Evolutionary conservation across 2,113 vertebrate species (phyloP), one percentile per base, ranked within the genome.

Genomic region (Hippocampus mohnikei): DNA sequence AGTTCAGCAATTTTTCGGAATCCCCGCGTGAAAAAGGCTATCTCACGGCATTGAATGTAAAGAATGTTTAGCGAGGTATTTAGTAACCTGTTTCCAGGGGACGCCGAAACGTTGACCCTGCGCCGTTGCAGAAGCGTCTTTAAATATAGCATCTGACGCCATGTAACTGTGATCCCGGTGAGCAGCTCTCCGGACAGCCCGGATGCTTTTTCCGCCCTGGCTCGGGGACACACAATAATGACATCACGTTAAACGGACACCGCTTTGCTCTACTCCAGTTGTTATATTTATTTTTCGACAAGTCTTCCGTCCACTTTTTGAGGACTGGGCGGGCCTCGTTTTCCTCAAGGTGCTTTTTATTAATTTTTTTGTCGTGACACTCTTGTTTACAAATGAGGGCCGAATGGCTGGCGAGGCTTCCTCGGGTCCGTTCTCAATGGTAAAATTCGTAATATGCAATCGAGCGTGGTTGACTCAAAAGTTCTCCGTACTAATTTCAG

Each of bases 81-180:
- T 50, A 41, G 77, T 61, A 62, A 66, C 66, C 56, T 66, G 6
- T 66, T 33, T 70, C 37, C 66, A 66, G 27, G 59, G 75, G 53
- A 67, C 9, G 52, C 67, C 73, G 62, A 61, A 46, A 60, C 66
- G 53, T 44, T 58, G 66, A 37, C 83, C 72, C 69, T 72, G 59
- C 74, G 66, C 15, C 44, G 27, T 20, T 71, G 46, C 62, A 69
- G 66, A 75, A 68, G 70, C 67, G 21, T 52, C 23, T 78, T 79
- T 79, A 85, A 79, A 87, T 72, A 65, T 80, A 82, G 73, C 65
- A 40, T 25, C 60, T 80, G 74, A 84, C 78, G 70, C 11, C 76
- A 75, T 84, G 27, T 72, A 50, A 77, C 74, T 75, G 68, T 66
- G 70, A 83, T 78, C 68, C 50, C 67, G 71, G 64, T 69, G 63